Evolutionary conservation across 2,888 invertebrate genomes (phyloP).

Genomic region (Automeris io): DNA sequence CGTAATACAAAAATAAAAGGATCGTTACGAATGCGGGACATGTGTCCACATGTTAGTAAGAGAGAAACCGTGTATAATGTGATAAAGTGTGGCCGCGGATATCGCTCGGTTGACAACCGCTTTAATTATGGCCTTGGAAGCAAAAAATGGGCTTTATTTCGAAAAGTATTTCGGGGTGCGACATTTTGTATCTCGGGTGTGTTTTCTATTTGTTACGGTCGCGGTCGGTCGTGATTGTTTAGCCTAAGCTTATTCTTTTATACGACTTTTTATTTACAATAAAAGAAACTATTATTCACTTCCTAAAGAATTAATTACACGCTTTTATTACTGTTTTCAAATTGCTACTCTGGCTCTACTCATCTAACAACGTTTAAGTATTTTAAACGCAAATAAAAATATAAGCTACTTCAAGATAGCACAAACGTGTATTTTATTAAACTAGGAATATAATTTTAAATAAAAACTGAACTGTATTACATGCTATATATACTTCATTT

Average conservation of each 20-base stretch:
- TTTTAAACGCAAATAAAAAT: no score
- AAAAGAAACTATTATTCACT: slow-evolving; percentile 1
- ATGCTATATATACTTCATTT: no score
- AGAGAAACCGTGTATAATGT: slow-evolving; percentile 64
- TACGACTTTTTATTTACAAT: no score
- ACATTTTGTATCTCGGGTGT: slow-evolving; percentile 12
- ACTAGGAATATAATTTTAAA: no score
- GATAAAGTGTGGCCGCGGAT: slow-evolving; percentile 43
- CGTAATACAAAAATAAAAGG: slow-evolving; percentile 61
- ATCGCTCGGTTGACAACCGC: slow-evolving; percentile 19
- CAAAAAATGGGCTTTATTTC: slow-evolving; percentile 27
- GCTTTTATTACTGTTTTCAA: no score
- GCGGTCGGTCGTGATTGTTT: slow-evolving; percentile 25
- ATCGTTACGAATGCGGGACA: slow-evolving; percentile 58
- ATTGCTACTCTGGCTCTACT: no score
- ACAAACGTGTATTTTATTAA: no score
- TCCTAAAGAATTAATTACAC: no score
- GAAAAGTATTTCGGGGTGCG: slow-evolving; percentile 22
- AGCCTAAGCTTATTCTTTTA: no score
- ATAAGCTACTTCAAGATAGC: no score
- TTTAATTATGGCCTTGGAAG: slow-evolving; percentile 30
- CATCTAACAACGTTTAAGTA: no score
- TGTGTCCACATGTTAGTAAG: slow-evolving; percentile 63
- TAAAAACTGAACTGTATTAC: no score
- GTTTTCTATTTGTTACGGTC: slow-evolving; percentile 21